Base-by-base conservation (phyloP, 2,113 vertebrate genomes). In the Scopus umbretta region DNA sequence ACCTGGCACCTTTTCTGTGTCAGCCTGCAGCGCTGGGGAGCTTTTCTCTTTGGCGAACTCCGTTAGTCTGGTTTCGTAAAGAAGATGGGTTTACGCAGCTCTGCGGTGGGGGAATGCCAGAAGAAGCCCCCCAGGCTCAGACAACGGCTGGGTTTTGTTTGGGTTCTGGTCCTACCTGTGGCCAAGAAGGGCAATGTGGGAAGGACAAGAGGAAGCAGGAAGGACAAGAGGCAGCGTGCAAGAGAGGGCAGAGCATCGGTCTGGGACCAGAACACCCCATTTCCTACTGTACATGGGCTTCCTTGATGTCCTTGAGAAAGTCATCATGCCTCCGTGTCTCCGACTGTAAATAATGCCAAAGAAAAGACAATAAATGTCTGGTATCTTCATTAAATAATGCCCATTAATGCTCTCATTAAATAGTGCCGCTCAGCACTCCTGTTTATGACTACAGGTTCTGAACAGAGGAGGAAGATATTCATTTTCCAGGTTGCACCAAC, bases 21-120 rank as follows among this genome's bases (percentile, higher is more conserved):
- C 55, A 27, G 67, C 30, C 61, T 53, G 52, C 19, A 11, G 4
- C 1, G 5, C 42, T 20, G 23, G 16, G 23, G 66, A 47, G 29
- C 1, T 0, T 12, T 52, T 86, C 27, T 45, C 50, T 58, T 50
- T 1, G 0, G 21, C 1, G 2, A 61, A 16, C 45, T 25, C 68
- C 30, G 29, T 49, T 8, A 34, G 22, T 20, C 26, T 26, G 38
- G 61, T 26, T 74, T 26, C 34, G 10, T n/a, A 30, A 47, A 11
- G 16, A 70, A 63, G 38, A 27, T 18, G 26, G 27, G 12, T 9
- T 68, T 75, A 42, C 1, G 1, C 38, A 27, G 68, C 38, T 58
- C 1, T 43, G 16, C 20, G 61, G 38, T 26, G 34, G 32, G n/a
- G 16, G 9, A 9, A 21, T 26, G 40, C 8, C 62, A 68, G 63